Percentiles rank a stretch among this genome's conserved stretches.
Conservation (phyloP, 1,140 invertebrate species). For the Diabrotica virgifera region DNA sequence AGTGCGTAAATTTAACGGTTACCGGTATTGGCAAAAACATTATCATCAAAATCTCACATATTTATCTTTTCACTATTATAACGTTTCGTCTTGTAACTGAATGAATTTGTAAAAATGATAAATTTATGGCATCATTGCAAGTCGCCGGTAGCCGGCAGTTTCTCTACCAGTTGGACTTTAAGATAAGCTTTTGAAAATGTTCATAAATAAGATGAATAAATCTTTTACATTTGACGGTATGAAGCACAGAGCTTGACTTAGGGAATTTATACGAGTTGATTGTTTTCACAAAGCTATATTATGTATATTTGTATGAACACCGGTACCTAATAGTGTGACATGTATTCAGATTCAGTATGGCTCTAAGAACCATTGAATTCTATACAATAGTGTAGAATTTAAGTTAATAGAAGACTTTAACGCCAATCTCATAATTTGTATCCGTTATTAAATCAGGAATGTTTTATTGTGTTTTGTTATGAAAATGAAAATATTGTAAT, state of each 20-base stretch:
- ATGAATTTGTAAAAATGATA: not conserved
- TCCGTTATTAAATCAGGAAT: too few relatives aligned
- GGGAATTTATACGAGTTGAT: not conserved
- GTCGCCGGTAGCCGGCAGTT: not conserved
- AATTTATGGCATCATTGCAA: not conserved
- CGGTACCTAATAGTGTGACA: too few relatives aligned
- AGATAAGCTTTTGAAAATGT: not conserved
- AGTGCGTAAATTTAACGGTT: too few relatives aligned
- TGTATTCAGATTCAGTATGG: too few relatives aligned
- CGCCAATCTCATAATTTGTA: too few relatives aligned
- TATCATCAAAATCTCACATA: not conserved
- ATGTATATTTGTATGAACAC: too few relatives aligned
- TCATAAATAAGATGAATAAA: slow-evolving; percentile 1
- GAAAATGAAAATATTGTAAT: too few relatives aligned
- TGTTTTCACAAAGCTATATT: too few relatives aligned
- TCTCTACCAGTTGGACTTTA: not conserved
- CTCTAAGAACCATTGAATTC: too few relatives aligned
- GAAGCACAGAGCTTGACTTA: not conserved
- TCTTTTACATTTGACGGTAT: not conserved
- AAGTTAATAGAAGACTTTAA: too few relatives aligned
- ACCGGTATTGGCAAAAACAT: not conserved
- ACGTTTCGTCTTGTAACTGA: not conserved
- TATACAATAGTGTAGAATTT: too few relatives aligned
- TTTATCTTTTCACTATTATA: not conserved
- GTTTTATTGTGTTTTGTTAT: too few relatives aligned